phyloP scores from a whole-genome alignment of 2,888 invertebrate genomes.

The Drosophila ustulata region DNA sequence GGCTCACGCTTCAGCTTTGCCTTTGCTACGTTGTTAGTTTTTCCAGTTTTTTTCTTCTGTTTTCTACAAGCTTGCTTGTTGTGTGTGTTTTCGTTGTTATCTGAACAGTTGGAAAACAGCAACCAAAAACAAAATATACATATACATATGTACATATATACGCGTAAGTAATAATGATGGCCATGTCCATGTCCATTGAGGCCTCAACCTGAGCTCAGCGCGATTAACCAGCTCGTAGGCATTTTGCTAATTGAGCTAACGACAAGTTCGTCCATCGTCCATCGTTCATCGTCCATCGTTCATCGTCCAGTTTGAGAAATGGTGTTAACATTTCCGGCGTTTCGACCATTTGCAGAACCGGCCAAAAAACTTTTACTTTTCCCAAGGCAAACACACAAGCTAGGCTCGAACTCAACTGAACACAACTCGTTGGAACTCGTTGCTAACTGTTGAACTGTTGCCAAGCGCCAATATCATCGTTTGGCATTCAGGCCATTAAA shows the following conservation, averaged over 20 bases:
- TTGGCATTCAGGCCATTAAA: constrained; percentile 51
- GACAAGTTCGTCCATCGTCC: constrained; percentile 57
- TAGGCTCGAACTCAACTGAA: constrained; percentile 1
- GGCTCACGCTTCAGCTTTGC: constrained; percentile 2
- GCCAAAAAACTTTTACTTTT: constrained; percentile 72
- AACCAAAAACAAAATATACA: background rate
- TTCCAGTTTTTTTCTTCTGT: constrained; percentile 53
- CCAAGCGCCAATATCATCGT: constrained; percentile 55
- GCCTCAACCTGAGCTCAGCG: constrained; percentile 28
- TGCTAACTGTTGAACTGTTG: constrained; percentile 29
- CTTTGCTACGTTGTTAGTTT: constrained; percentile 49
- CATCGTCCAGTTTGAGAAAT: constrained; percentile 67
- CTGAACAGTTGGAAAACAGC: constrained; percentile 49
- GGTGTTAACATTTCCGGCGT: constrained; percentile 76
- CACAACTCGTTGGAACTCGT: constrained; percentile 6
- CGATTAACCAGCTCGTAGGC: constrained; percentile 61
- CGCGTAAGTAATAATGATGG: constrained; percentile 65
- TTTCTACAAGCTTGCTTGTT: constrained; percentile 11
- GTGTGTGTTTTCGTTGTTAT: constrained; percentile 37
- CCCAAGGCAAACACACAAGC: constrained; percentile 28
- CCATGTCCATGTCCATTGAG: constrained; percentile 58
- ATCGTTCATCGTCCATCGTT: constrained; percentile 20
- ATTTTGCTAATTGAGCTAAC: constrained; percentile 73
- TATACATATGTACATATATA: too few relatives aligned
- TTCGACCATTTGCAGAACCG: constrained; percentile 68